Evolutionary conservation across 2,888 invertebrate species (phyloP).

Genomic region (Apamea crenata): DNA sequence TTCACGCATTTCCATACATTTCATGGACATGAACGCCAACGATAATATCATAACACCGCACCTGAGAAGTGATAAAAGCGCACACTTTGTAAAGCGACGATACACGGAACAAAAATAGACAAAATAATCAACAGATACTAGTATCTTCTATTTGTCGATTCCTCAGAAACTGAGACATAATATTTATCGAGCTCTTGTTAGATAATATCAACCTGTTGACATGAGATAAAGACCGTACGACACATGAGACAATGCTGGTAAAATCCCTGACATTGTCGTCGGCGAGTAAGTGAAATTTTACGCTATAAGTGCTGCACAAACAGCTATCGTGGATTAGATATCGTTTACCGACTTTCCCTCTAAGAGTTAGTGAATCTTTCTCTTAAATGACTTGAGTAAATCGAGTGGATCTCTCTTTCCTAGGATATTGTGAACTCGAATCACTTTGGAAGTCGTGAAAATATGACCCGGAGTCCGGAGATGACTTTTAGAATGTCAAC

Average conservation of each 20-base stretch:
- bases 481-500: constrained; percentile 1
- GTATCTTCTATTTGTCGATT: constrained; percentile 35
- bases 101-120: constrained; percentile 4
- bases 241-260: constrained; percentile 47
- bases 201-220: constrained; percentile 36
- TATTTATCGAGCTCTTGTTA: constrained; percentile 49
- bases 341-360: constrained; percentile 58
- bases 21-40: background rate
- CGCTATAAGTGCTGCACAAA: constrained; percentile 51
- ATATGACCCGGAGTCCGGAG: background rate
- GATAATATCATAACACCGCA: background rate
- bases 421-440: background rate
- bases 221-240: constrained; percentile 37
- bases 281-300: constrained; percentile 54
- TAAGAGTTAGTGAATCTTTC: constrained; percentile 37
- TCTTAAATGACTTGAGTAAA: constrained; percentile 48
- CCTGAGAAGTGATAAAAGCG: background rate
- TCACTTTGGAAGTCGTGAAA: background rate
- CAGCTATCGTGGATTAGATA: constrained; percentile 41
- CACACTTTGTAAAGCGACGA: background rate
- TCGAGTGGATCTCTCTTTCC: constrained; percentile 18
- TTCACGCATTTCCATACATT: background rate
- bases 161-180: constrained; percentile 13
- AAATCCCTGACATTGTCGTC: constrained; percentile 55
- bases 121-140: background rate